Evolutionary conservation across 2,797 vertebrate species (phyloP).

Genomic region (Amblyraja radiata): DNA sequence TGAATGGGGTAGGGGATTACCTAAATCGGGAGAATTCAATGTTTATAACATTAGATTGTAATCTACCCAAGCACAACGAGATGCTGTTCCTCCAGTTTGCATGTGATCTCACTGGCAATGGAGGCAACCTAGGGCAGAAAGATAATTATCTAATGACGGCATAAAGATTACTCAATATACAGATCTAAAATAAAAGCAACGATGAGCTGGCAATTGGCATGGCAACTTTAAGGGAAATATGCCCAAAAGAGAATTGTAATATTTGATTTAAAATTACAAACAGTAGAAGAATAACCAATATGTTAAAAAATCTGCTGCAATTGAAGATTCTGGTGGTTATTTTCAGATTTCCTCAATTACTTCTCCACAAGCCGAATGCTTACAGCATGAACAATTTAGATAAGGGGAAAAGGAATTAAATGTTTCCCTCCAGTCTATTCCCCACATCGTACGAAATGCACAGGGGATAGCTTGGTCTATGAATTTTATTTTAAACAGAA

Average conservation of each 20-base stretch:
- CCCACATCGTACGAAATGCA: not conserved
- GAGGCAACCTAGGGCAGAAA: not conserved
- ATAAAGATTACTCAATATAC: conserved; percentile 15
- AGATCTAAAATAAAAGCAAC: not conserved
- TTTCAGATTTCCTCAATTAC: conserved; percentile 22
- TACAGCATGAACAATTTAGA: not conserved
- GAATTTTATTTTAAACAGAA: conserved; percentile 27
- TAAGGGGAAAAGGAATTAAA: not conserved
- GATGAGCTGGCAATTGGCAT: not conserved
- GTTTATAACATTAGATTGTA: no score
- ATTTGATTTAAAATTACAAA: not conserved
- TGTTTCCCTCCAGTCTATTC: not conserved
- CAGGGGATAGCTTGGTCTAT: not conserved
- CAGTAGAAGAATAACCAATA: conserved; percentile 7
- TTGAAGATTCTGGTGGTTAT: not conserved
- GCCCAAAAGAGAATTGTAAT: conserved; percentile 12
- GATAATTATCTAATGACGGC: not conserved
- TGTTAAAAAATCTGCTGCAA: not conserved
- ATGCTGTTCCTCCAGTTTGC: no score
- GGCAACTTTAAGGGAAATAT: not conserved
- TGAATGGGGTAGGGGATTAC: no score
- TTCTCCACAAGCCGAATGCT: not conserved
- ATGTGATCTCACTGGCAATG: no score
- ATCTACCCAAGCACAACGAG: no score
- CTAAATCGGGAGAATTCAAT: no score